Percentiles rank a stretch among this genome's conserved stretches.
These are phyloP conservation scores for Bimastos eiseni DNA, from an alignment of 2,888 invertebrate genomes.

Conservation along the genomic window DNA sequence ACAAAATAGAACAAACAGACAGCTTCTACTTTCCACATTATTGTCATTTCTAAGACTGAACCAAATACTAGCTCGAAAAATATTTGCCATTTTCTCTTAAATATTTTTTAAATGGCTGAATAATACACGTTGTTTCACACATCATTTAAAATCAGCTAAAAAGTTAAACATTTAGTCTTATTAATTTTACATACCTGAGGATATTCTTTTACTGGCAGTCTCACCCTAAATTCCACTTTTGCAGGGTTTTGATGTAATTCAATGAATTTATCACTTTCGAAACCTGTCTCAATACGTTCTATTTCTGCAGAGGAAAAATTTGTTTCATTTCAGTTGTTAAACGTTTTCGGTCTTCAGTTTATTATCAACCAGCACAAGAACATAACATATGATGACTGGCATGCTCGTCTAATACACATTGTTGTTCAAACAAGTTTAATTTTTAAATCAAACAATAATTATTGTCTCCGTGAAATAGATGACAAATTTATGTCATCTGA, in stretches of 20 bases:
- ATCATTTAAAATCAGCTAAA: not conserved
- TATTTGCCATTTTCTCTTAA: not conserved
- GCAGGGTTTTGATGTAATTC: constrained; percentile 24
- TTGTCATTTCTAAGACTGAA: not conserved
- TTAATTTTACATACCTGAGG: constrained; percentile 28
- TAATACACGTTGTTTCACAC: not conserved
- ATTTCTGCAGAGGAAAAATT: constrained; percentile 25
- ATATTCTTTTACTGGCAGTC: constrained; percentile 30
- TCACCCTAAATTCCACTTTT: constrained; percentile 31
- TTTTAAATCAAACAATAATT: not conserved
- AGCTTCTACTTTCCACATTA: not conserved
- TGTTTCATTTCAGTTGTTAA: constrained; percentile 10
- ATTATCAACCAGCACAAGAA: constrained; percentile 14
- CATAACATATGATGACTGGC: constrained; percentile 13
- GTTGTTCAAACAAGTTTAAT: not conserved
- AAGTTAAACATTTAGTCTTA: not conserved
- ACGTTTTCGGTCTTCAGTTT: not conserved
- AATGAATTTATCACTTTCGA: constrained; percentile 26
- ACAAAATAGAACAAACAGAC: not conserved
- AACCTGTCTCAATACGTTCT: constrained; percentile 24
- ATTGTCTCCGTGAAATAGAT: not conserved
- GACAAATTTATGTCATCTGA: not conserved
- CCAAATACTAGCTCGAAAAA: not conserved
- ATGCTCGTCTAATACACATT: not conserved
- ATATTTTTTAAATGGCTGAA: not conserved